Base-by-base conservation (phyloP, 2,888 invertebrate genomes). In the Dynastes maya region DNA sequence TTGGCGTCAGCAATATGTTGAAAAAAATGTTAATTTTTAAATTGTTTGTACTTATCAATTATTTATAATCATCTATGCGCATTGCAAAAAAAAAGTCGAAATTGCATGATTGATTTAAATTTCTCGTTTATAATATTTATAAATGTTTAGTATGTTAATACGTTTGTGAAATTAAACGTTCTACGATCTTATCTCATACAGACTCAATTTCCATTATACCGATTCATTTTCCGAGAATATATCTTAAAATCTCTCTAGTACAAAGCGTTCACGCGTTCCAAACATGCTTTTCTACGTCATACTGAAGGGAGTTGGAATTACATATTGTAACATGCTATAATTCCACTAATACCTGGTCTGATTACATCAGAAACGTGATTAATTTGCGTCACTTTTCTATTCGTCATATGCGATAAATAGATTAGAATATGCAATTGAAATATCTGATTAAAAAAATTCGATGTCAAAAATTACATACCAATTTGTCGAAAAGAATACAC, bases 221-320 rank as follows among this genome's bases (percentile, higher is more conserved):
- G 16, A 67, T 45, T 67, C 16, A 49, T 67, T 45, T 67, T 67
- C 27, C 67, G 1, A 49, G 67, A 67, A 67, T 16, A 22, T 22
- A 67, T 2, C 40, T 37, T 37, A 13, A 9, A 16, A 67, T 67
- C 45, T 45, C 45, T 45, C 27, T 32, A 32, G 32, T 5, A 29
- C 6, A 16, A 22, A 40, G 65, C 40, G 40, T 45, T 32, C 27
- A 27, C 67, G 67, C 45, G 45, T 45, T 22, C 16, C 80, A 29
- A 6, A 29, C 63, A 11, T 63, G 63, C 6, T 63, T 13, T 63
- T 29, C 5, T 13, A 13, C 63, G 63, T 63, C 63, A 63, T 29
- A 6, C 22, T 22, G n/a, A 16, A 55, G 9, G 55, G 27, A 63
- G 9, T 11, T 63, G n/a, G 13, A 63, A 32, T 63, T 32, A 3